Conservation (phyloP, 64 coral and sea anemone species). For the Actinia equina region DNA sequence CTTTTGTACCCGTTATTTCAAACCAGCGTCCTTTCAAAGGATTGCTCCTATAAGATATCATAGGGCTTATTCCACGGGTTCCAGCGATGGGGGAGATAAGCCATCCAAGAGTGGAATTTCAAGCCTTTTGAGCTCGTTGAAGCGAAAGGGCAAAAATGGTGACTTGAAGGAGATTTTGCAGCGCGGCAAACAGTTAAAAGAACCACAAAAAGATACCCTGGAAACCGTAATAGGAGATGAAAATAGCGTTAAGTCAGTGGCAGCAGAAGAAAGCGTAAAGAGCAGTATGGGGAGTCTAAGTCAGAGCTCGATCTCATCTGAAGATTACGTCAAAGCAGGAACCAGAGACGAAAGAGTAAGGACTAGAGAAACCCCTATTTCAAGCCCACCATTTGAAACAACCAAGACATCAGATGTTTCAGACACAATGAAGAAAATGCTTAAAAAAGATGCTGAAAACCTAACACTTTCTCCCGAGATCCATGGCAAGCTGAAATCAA, state of each 20-base stretch:
- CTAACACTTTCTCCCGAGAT: slow-evolving; percentile 15
- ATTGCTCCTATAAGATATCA: slow-evolving; percentile 4
- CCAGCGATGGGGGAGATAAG: slow-evolving; percentile 3
- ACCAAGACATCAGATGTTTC: background rate
- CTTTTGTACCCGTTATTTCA: slow-evolving; percentile 2
- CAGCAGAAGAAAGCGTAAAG: background rate
- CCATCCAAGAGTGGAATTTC: slow-evolving; percentile 7
- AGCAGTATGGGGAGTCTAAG: background rate
- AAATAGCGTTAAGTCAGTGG: background rate
- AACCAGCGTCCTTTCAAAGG: slow-evolving; percentile 1
- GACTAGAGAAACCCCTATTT: no score
- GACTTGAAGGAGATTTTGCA: background rate
- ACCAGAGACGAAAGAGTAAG: background rate
- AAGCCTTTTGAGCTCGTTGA: slow-evolving; percentile 5
- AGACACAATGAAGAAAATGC: background rate
- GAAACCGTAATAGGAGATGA: background rate
- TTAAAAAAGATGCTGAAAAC: background rate
- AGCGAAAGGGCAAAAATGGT: background rate
- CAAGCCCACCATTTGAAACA: background rate
- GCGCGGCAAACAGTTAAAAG: no score
- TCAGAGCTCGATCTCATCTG: background rate
- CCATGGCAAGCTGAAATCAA: slow-evolving; percentile 60
- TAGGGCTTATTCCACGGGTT: background rate
- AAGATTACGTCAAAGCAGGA: background rate
- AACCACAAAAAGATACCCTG: no score